phyloP scores from a whole-genome alignment of 2,888 invertebrate genomes.

The Melipona bicolor region DNA sequence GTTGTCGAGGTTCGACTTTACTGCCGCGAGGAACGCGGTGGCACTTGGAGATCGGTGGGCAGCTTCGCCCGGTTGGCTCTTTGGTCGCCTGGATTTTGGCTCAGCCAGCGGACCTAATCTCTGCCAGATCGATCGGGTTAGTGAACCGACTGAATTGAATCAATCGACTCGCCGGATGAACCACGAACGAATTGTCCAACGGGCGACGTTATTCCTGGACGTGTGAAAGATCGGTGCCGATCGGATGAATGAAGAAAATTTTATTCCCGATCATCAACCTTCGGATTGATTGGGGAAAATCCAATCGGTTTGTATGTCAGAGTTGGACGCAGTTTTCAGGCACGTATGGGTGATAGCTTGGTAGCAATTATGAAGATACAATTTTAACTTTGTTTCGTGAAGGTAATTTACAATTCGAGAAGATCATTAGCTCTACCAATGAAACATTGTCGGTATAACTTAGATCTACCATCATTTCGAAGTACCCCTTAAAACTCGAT shows the following conservation, averaged over 20 bases:
- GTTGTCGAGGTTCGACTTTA: conserved; percentile 85
- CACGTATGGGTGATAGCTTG: no score
- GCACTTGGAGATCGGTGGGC: conserved; percentile 84
- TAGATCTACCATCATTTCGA: no score
- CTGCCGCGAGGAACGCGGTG: conserved; percentile 86
- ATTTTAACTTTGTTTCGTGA: no score
- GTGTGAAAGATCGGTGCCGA: not conserved
- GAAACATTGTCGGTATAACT: no score
- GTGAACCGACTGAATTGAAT: conserved; percentile 48
- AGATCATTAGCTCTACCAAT: no score
- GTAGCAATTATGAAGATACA: no score
- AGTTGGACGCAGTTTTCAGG: no score
- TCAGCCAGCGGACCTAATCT: conserved; percentile 79
- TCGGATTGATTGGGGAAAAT: not conserved
- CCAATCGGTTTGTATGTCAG: not conserved
- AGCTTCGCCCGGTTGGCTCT: conserved; percentile 60
- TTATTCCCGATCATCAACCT: not conserved
- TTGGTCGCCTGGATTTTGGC: conserved; percentile 84
- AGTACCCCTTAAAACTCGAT: no score
- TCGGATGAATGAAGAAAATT: not conserved
- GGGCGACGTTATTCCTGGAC: not conserved
- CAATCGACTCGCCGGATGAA: conserved; percentile 41
- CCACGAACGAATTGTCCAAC: conserved; percentile 1
- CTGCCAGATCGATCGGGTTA: conserved; percentile 66
- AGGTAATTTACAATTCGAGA: no score